Conservation (phyloP, 2,888 invertebrate species). For the Drosophila nigricruria region DNA sequence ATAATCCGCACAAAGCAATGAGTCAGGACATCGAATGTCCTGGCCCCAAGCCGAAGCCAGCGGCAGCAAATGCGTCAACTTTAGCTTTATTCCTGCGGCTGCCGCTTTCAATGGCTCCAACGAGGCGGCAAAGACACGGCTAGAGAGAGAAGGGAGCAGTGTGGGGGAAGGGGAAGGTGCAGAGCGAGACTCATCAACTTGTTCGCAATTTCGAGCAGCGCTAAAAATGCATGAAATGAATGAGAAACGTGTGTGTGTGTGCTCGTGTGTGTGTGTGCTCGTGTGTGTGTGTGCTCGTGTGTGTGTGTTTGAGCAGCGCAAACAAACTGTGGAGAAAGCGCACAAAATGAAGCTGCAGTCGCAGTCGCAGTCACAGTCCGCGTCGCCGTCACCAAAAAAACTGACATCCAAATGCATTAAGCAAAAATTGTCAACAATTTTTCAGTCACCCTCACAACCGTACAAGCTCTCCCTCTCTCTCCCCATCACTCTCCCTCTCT, state of each 20-base stretch:
- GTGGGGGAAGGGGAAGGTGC: neutral
- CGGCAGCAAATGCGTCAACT: slow-evolving; percentile 19
- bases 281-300: slow-evolving; percentile 26
- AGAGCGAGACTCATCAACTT: slow-evolving; percentile 48
- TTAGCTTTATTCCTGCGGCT: slow-evolving; percentile 36
- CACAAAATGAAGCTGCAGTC: slow-evolving; percentile 37
- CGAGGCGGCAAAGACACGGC: slow-evolving; percentile 67
- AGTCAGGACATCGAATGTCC: slow-evolving; percentile 56
- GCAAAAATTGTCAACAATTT: slow-evolving; percentile 81
- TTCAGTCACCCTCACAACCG: slow-evolving; percentile 52
- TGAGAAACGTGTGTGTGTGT: slow-evolving; percentile 31
- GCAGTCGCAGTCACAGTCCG: slow-evolving; percentile 18
- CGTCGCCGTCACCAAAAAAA: slow-evolving; percentile 38
- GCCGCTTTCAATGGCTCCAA: slow-evolving; percentile 69
- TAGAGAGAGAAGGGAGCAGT: neutral
- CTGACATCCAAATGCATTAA: slow-evolving; percentile 78
- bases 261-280: slow-evolving; percentile 14
- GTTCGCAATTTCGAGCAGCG: slow-evolving; percentile 59
- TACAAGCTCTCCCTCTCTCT: slow-evolving; percentile 5
- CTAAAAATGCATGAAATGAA: slow-evolving; percentile 72
- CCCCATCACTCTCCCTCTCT: neutral
- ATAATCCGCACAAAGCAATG: slow-evolving; percentile 79
- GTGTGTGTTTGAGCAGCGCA: slow-evolving; percentile 55
- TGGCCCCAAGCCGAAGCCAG: slow-evolving; percentile 11
- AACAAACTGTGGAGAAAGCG: slow-evolving; percentile 56